These are phyloP conservation scores for Buphagus erythrorhynchus DNA, from an alignment of 2,797 vertebrate genomes.

Conservation along the genomic window DNA sequence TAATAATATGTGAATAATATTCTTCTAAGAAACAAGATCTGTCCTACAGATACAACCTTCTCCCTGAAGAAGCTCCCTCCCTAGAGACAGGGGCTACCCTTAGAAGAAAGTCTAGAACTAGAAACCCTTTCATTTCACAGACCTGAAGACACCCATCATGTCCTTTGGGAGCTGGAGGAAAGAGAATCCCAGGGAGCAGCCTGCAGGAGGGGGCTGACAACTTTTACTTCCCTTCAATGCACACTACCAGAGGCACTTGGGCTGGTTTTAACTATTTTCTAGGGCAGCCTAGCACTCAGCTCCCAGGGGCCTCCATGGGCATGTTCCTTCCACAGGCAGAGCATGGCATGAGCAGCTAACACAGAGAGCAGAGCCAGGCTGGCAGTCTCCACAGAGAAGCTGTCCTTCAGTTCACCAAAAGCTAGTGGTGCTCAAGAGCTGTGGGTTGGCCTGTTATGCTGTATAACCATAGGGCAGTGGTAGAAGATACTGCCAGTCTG, in stretches of 20 bases:
- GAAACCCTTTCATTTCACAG: not conserved
- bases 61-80: not conserved
- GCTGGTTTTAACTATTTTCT: not conserved
- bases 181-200: not conserved
- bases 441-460: not conserved
- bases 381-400: not conserved
- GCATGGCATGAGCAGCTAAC: not conserved
- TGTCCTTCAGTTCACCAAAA: not conserved
- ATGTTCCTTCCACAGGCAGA: not conserved
- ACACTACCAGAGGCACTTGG: not conserved
- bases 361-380: not conserved
- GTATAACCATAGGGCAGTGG: not conserved
- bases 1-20: not conserved
- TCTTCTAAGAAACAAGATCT: not conserved
- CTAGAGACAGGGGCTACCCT: not conserved
- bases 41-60: not conserved
- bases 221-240: not conserved
- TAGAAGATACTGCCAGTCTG: not conserved
- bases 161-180: not conserved
- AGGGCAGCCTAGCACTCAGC: not conserved
- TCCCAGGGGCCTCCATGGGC: not conserved
- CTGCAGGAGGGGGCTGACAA: not conserved
- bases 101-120: not conserved
- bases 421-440: not conserved
- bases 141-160: not conserved